Conservation (phyloP, 2,113 vertebrate genomes). For the Rissa tridactyla region DNA sequence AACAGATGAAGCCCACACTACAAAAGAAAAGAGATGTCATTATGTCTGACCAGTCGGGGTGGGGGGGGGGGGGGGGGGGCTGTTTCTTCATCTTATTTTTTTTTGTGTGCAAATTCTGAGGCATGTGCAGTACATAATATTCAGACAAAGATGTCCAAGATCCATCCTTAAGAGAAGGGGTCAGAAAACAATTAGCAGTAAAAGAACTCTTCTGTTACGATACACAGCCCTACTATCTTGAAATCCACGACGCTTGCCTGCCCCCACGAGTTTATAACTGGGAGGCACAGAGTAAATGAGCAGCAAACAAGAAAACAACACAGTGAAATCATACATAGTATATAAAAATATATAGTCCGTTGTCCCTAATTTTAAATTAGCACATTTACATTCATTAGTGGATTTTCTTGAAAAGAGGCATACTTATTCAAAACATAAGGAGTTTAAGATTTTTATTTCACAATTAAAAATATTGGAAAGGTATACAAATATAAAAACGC, state of each 20-base stretch:
- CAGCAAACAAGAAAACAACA: neutral
- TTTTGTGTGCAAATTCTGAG: neutral
- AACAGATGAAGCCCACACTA: neutral
- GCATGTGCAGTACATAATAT: accelerated
- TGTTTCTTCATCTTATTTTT: neutral
- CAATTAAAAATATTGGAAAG: neutral
- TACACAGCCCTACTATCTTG: neutral
- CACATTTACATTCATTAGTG: neutral
- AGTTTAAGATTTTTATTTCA: neutral
- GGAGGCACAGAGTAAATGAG: neutral
- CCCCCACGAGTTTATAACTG: neutral
- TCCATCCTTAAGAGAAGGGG: neutral
- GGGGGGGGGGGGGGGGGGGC: neutral
- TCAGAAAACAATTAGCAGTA: neutral
- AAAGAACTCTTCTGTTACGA: neutral
- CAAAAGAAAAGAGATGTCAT: neutral
- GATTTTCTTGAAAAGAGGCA: neutral
- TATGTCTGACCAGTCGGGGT: neutral
- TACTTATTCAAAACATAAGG: neutral
- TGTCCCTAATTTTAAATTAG: neutral
- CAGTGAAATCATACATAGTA: neutral
- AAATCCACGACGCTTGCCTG: neutral
- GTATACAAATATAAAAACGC: neutral
- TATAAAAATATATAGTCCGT: no score
- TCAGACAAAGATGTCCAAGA: neutral